Evolutionary conservation across 2,888 invertebrate genomes (phyloP).

Genomic region (Dynastes hyllus): DNA sequence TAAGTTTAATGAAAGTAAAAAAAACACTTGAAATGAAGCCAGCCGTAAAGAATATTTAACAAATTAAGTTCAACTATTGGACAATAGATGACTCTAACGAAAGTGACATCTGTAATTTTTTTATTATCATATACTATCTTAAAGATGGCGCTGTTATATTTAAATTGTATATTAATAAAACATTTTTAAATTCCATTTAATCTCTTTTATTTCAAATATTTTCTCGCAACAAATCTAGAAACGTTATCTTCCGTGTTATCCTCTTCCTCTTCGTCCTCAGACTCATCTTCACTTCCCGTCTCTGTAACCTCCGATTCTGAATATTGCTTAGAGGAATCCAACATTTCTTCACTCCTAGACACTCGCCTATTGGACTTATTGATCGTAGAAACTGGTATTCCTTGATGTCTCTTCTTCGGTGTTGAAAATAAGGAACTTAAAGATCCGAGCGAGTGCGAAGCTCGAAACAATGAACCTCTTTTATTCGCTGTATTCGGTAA

Average conservation of each 20-base stretch:
- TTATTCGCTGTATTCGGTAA: slow-evolving; percentile 62
- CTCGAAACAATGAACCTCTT: slow-evolving; percentile 61
- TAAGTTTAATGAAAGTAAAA: too few species aligned
- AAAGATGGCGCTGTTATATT: too few species aligned
- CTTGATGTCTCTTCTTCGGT: slow-evolving; percentile 59
- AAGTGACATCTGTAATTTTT: too few species aligned
- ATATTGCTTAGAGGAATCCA: slow-evolving; percentile 57
- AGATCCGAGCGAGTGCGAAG: slow-evolving; percentile 66
- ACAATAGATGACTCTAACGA: too few species aligned
- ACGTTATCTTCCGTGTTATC: slow-evolving; percentile 52
- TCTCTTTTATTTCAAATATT: slow-evolving; percentile 58
- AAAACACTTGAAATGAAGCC: too few species aligned
- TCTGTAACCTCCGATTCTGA: slow-evolving; percentile 57
- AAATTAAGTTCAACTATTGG: too few species aligned
- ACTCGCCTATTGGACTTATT: slow-evolving; percentile 48
- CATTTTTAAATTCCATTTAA: too few species aligned
- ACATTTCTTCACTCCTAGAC: slow-evolving; percentile 61
- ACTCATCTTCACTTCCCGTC: slow-evolving; percentile 51
- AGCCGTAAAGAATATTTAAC: too few species aligned
- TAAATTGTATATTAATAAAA: too few species aligned
- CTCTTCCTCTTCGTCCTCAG: slow-evolving; percentile 57
- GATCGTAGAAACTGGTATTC: slow-evolving; percentile 51
- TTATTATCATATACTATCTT: too few species aligned
- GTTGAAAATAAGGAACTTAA: slow-evolving; percentile 65
- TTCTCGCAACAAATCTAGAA: slow-evolving; percentile 59